phyloP scores from a whole-genome alignment of 2,113 vertebrate genomes.

The Speoplatyrhinus poulsoni region DNA sequence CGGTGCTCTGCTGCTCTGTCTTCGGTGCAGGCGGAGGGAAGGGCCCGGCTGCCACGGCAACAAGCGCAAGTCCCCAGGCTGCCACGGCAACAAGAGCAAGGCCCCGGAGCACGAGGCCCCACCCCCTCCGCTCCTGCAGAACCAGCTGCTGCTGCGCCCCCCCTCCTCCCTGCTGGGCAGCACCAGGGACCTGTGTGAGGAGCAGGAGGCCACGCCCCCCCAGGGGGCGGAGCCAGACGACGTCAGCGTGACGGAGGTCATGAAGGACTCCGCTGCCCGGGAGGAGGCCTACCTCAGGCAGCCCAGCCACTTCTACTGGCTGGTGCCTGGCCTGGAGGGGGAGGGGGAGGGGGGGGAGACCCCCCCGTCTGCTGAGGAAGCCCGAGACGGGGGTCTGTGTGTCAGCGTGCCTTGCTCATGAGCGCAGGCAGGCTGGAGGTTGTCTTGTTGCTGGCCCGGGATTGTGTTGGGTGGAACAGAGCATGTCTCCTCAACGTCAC shows the following conservation, averaged over 20 bases:
- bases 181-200: conserved; percentile 82
- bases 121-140: conserved; percentile 62
- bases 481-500: too few relatives aligned
- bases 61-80: conserved; percentile 58
- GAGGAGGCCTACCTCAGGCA: conserved; percentile 89
- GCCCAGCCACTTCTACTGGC: conserved; percentile 86
- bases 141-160: conserved; percentile 76
- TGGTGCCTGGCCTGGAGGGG: conserved; percentile 85
- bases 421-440: too few relatives aligned
- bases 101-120: neutral
- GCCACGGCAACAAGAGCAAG: neutral
- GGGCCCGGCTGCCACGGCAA: conserved; percentile 42
- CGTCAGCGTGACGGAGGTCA: conserved; percentile 83
- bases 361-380: neutral
- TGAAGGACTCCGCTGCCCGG: conserved; percentile 85
- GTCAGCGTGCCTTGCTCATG: too few relatives aligned
- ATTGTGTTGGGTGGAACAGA: too few relatives aligned
- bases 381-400: neutral
- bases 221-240: conserved; percentile 74
- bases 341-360: conserved; percentile 85
- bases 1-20: conserved; percentile 81
- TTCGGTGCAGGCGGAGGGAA: conserved; percentile 72
- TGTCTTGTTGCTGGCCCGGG: too few relatives aligned
- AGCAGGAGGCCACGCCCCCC: conserved; percentile 72
- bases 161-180: conserved; percentile 69